Conservation (phyloP, 2,888 invertebrate genomes). For the Lagria hirta region DNA sequence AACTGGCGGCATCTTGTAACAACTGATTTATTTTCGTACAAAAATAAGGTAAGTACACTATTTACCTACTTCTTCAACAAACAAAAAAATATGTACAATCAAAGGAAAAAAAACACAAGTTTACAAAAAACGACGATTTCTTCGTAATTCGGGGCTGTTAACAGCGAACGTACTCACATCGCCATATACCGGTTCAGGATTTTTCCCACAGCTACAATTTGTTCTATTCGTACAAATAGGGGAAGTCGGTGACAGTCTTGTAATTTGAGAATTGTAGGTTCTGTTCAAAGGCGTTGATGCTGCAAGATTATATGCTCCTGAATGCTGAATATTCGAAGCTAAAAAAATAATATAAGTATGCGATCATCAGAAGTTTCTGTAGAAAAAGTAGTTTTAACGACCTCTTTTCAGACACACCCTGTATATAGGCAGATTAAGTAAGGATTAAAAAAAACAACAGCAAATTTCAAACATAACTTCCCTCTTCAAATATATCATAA, state of each 20-base stretch:
- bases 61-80: background rate
- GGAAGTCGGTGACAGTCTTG: slow-evolving; percentile 15
- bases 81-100: slow-evolving; percentile 8
- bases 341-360: slow-evolving; percentile 7
- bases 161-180: slow-evolving; percentile 46
- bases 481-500: too few relatives aligned
- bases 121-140: slow-evolving; percentile 48
- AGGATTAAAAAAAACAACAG: background rate
- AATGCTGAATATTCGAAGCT: background rate
- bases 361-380: too few relatives aligned
- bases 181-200: slow-evolving; percentile 47
- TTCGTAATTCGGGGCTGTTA: slow-evolving; percentile 46
- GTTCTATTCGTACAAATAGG: slow-evolving; percentile 12
- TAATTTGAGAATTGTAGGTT: slow-evolving; percentile 3
- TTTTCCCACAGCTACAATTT: slow-evolving; percentile 20
- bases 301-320: slow-evolving; percentile 6
- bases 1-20: too few relatives aligned
- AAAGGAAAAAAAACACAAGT: slow-evolving; percentile 12
- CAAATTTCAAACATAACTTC: background rate
- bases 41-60: slow-evolving; percentile 11
- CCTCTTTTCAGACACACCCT: too few relatives aligned
- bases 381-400: too few relatives aligned
- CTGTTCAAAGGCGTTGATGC: slow-evolving; percentile 8
- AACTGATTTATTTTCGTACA: slow-evolving; percentile 11
- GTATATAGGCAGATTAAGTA: background rate